Evolutionary conservation across 2,113 vertebrate species (phyloP).

Genomic region (Melanerpes aurifrons): DNA sequence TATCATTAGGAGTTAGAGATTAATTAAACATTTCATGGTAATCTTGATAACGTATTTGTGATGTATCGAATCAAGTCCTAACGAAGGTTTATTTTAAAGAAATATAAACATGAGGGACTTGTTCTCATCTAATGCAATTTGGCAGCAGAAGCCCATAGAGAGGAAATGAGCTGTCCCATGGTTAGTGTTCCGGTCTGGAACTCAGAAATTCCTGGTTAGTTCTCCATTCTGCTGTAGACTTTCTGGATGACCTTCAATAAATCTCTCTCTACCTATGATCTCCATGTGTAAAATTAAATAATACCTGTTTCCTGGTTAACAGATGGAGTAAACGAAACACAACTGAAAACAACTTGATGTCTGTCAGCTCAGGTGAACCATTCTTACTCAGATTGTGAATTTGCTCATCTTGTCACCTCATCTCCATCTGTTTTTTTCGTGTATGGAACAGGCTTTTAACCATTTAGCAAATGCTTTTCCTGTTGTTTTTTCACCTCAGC

Average conservation of each 20-base stretch:
- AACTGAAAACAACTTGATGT: neutral
- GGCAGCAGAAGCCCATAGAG: neutral
- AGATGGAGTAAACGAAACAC: neutral
- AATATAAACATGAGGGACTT: conserved; percentile 20
- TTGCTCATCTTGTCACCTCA: neutral
- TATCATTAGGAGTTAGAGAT: neutral
- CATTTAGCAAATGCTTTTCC: neutral
- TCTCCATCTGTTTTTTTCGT: neutral
- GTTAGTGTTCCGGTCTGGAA: neutral
- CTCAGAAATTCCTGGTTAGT: conserved; percentile 29
- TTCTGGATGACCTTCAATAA: neutral
- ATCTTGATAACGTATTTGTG: conserved; percentile 37
- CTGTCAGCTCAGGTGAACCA: neutral
- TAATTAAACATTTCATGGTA: conserved; percentile 13
- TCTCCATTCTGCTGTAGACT: neutral
- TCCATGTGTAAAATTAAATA: neutral
- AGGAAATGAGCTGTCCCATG: conserved; percentile 53
- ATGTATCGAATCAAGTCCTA: conserved; percentile 5
- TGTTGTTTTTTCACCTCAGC: neutral
- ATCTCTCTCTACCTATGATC: neutral
- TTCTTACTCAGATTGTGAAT: neutral
- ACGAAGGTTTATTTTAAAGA: conserved; percentile 55
- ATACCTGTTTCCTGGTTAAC: neutral
- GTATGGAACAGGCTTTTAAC: neutral
- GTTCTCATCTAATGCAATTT: conserved; percentile 33